A percentile compares a stretch with the other conserved stretches of the same genome.
These are phyloP conservation scores for Oligia fasciuncula DNA, from an alignment of 2,888 invertebrate species.

Conservation along the genomic window DNA sequence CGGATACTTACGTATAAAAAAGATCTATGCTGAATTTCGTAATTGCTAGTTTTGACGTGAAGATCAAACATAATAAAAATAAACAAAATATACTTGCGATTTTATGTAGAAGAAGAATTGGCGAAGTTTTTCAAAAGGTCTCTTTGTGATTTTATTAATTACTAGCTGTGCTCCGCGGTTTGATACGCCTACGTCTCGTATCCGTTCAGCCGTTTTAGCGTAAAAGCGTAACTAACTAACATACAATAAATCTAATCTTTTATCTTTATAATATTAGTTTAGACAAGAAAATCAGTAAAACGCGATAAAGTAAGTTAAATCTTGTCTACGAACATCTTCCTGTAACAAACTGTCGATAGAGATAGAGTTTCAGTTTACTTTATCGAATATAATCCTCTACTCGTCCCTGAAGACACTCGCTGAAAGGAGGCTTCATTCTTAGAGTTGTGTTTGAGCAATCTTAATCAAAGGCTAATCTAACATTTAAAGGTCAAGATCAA, in stretches of 20 bases:
- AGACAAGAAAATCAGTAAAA: neutral
- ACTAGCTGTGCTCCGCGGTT: neutral
- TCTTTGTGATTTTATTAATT: neutral
- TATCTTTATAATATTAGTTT: neutral
- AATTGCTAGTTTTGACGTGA: neutral
- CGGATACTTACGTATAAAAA: neutral
- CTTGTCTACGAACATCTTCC: neutral
- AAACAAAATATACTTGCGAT: neutral
- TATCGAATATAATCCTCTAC: conserved; percentile 33
- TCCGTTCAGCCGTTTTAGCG: neutral
- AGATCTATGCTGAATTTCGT: neutral
- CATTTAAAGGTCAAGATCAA: conserved; percentile 51
- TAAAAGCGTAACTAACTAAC: neutral
- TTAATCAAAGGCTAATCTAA: conserved; percentile 49
- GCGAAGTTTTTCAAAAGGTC: neutral
- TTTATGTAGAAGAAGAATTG: neutral
- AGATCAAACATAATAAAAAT: neutral
- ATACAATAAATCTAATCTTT: neutral
- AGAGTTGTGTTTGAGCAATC: conserved; percentile 40
- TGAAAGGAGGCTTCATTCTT: conserved; percentile 31
- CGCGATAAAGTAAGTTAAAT: neutral
- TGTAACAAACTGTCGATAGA: conserved; percentile 14
- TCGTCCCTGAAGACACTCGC: conserved; percentile 28
- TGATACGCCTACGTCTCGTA: neutral
- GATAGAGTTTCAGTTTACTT: conserved; percentile 25